Evolutionary conservation across 1,140 invertebrate genomes (phyloP), one percentile per base, ranked within the genome.

Genomic region (Trichonephila inaurata): DNA sequence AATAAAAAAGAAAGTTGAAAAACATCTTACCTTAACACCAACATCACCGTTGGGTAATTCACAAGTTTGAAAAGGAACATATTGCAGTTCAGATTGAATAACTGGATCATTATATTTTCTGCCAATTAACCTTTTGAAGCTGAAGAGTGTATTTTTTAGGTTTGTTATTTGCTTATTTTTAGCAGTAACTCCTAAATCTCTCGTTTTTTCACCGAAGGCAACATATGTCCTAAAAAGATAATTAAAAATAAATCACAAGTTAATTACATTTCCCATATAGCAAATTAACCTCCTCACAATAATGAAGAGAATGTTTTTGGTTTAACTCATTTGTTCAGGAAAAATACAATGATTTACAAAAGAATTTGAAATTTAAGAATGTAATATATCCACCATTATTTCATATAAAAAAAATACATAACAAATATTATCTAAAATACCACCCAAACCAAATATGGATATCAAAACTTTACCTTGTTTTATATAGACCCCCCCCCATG

Each of bases 81-180:
- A 96, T 95, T 97, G 96, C 6, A 98, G 95, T 96, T 99, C 98
- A 94, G 97, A 96, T 95, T 99, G 97, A 81, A 98, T 97, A 95
- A 97, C 96, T 19, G 98, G 98, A 96, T 99, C 99, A 95, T 97
- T 97, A 89, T 81, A 95, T n/a, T 95, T 94, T 91, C 96, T 95
- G 72, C 99, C 99, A 94, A 99, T 96, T 51, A 99, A 96, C 95
- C 98, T 97, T 96, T 99, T 99, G 95, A 99, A 99, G 87, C 98
- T 98, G 96, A 97, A 97, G 88, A 99, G 97, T 91, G 99, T 99
- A 95, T 99, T 99, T 96, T 98, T 99, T 97, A 99, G 97, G 95
- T 99, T 99, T 94, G 98, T 99, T 19, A 99, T 97, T 96, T 98
- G 97, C 95, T 99, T 98, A 95, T 99, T 99, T 96, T 99, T 99